Percentiles rank a stretch among this genome's conserved stretches.
These are phyloP conservation scores for Homarus gammarus DNA, from an alignment of 2,888 invertebrate genomes.

Conservation along the genomic window DNA sequence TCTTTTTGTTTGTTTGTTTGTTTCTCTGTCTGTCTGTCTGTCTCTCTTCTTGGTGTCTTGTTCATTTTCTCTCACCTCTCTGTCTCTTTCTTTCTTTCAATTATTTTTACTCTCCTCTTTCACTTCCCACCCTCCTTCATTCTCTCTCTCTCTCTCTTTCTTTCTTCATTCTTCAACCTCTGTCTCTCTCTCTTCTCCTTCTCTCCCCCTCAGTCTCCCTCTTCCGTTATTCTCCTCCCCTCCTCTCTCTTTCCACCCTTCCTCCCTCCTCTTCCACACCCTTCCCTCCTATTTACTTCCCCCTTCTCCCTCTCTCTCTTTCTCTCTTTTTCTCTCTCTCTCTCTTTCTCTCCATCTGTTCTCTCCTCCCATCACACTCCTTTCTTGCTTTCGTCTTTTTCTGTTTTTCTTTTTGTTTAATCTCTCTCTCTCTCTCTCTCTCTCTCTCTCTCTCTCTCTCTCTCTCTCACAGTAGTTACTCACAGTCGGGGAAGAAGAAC, in stretches of 20 bases:
- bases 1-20: background rate
- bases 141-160: background rate
- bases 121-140: background rate
- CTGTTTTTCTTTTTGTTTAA: no score
- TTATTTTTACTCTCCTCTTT: background rate
- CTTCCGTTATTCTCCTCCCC: background rate
- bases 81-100: no score
- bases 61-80: constrained; percentile 2
- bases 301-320: constrained; percentile 21
- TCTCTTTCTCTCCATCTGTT: background rate
- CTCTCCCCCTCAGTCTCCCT: background rate
- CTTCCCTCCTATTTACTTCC: no score
- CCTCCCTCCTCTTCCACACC: background rate
- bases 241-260: background rate
- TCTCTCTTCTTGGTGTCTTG: background rate
- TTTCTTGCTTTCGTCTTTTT: no score
- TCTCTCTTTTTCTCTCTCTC: constrained; percentile 35
- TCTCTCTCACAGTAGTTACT: constrained; percentile 77
- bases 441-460: background rate
- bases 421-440: background rate
- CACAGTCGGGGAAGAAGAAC: constrained; percentile 92
- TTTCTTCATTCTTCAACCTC: background rate
- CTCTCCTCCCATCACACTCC: background rate
- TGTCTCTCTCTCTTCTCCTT: background rate
- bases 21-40: constrained; percentile 2